These are phyloP conservation scores for Microcebus murinus DNA, from an alignment of 2,113 vertebrate species.

Conservation along the genomic window DNA sequence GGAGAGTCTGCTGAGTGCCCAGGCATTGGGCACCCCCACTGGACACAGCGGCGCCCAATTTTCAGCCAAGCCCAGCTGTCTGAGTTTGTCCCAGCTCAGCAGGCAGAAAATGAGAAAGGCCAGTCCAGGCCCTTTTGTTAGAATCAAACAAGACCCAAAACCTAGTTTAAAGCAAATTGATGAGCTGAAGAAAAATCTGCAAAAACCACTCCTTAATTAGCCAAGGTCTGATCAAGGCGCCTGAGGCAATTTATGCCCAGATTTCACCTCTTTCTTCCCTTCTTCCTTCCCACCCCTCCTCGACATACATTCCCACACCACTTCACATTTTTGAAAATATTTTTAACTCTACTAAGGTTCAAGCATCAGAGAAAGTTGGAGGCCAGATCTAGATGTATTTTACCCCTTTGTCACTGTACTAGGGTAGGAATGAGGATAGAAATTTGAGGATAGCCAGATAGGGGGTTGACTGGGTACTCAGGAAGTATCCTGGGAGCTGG, in stretches of 20 bases:
- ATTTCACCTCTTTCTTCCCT: slow-evolving; percentile 29
- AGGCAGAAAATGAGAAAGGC: slow-evolving; percentile 79
- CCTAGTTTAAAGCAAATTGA: slow-evolving; percentile 88
- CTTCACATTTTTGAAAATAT: neutral
- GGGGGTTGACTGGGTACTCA: neutral
- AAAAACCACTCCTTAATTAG: slow-evolving; percentile 89
- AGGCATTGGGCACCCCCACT: neutral
- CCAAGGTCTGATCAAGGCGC: slow-evolving; percentile 89
- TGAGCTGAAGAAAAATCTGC: slow-evolving; percentile 87
- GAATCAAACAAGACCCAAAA: slow-evolving; percentile 88
- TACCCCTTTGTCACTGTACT: neutral
- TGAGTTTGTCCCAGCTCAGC: neutral
- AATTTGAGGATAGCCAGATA: neutral
- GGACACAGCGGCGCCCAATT: neutral
- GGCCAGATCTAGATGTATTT: neutral
- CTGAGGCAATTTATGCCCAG: slow-evolving; percentile 81
- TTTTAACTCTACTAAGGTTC: neutral
- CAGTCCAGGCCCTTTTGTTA: slow-evolving; percentile 83
- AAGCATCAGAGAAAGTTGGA: slow-evolving; percentile 15
- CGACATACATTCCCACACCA: neutral
- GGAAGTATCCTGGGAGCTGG: neutral
- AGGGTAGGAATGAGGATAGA: neutral
- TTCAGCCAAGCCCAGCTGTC: slow-evolving; percentile 38
- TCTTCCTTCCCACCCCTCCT: neutral
- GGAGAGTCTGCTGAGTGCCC: neutral